Conservation (phyloP, 2,113 vertebrate species). For the Ellobius talpinus region DNA sequence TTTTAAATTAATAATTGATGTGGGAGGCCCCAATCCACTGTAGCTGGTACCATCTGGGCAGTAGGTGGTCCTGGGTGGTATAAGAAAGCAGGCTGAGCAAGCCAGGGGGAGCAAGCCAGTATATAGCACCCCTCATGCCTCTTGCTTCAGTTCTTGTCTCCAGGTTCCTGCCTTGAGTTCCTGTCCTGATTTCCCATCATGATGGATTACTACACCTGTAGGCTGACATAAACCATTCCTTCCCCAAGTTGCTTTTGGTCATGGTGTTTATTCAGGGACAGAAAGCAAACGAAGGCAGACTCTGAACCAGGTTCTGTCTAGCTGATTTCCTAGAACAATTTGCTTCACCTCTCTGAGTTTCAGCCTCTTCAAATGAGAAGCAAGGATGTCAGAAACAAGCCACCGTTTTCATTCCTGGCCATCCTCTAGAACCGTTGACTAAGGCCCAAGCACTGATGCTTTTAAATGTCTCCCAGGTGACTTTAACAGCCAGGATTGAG, state of each 20-base stretch:
- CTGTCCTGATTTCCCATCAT: background rate
- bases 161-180: background rate
- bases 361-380: background rate
- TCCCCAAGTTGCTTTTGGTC: background rate
- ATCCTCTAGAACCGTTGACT: background rate
- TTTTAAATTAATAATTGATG: background rate
- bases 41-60: background rate
- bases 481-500: background rate
- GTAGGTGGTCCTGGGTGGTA: background rate
- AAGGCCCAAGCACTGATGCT: background rate
- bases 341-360: background rate
- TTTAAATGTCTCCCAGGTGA: background rate
- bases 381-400: background rate
- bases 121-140: too few relatives aligned
- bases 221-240: background rate
- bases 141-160: background rate
- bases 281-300: background rate
- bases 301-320: background rate
- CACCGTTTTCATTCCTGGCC: background rate
- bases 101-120: background rate
- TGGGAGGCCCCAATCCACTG: background rate
- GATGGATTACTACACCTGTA: background rate
- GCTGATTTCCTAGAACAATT: background rate
- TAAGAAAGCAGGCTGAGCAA: background rate
- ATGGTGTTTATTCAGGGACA: background rate